Base-by-base conservation (phyloP, 2,888 invertebrate species). In the Sceliomorpha sp. region DNA sequence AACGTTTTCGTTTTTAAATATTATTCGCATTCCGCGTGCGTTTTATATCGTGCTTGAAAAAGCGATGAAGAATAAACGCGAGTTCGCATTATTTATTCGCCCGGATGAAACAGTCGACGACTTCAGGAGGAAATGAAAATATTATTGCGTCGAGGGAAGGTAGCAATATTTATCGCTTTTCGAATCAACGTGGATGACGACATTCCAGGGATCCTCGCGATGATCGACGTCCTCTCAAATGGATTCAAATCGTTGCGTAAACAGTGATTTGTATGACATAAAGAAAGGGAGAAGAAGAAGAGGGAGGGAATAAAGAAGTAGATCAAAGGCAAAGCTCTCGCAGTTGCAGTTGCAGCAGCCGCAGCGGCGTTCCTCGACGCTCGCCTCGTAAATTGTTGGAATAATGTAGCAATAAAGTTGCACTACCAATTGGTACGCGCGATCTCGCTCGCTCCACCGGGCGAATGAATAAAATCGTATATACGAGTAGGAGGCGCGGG, bases 331-430 rank as follows among this genome's bases (percentile, higher is more conserved):
- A 1, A 39, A 20, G n/a, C n/a, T 9, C 4, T 5, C 7, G 20
- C 10, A 34, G 24, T 29, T n/a, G 20, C 17, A 32, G 24, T 29
- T n/a, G 20, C 17, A 32, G 20, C 10, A 34, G 24, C 8, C 8
- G 20, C 17, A 32, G 10, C 15, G 32, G 6, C 17, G 24, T 42
- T 58, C 27, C 40, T 42, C 20, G 34, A 24, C 20, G 27, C 39
- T 27, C 5, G 27, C 9, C 42, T 39, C 37, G 31, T 62, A 67
- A 67, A 67, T 67, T 60, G 48, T 42, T 51, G 27, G 55, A 60
- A 67, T 67, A 60, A 55, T 55, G 53, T 39, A 40, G 59, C 47
- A 53, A 60, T 67, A 53, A 59, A 67, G 51, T 55, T 55, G 48
- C 60, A 26, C 55, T 60, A 53, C 36, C 60, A 66, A 66, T 59